Conservation (phyloP, 23 tunicate species). For the Corella eumyota region DNA sequence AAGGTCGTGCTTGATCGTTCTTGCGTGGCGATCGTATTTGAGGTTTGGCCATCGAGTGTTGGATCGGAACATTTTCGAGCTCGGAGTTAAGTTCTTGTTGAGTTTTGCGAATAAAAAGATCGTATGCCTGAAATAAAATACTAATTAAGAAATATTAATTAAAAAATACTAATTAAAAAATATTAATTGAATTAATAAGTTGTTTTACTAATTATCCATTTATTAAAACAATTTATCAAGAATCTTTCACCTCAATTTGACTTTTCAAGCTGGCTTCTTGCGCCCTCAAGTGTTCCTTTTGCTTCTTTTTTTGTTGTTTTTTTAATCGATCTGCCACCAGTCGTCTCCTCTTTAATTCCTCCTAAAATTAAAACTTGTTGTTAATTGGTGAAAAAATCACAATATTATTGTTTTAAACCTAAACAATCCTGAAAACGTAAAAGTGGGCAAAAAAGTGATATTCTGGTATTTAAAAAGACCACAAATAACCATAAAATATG, state of each 20-base stretch:
- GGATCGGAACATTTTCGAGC: constrained; percentile 18
- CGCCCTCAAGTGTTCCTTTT: constrained; percentile 76
- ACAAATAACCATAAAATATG: too few species aligned
- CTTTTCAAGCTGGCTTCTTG: constrained; percentile 84
- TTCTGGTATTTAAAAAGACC: too few species aligned
- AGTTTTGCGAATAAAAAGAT: constrained; percentile 62
- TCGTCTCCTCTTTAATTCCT: constrained; percentile 59
- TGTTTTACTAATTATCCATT: too few species aligned
- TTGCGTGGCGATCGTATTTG: constrained; percentile 89
- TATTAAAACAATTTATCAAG: too few species aligned
- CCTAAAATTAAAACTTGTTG: constrained; percentile 31
- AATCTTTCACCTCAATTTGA: constrained; percentile 64
- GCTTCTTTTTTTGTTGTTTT: constrained; percentile 71
- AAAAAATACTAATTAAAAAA: not conserved
- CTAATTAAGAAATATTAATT: not conserved
- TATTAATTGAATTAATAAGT: too few species aligned
- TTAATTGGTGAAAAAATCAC: too few species aligned
- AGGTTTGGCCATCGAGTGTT: constrained; percentile 37
- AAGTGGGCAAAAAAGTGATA: too few species aligned
- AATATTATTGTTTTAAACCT: too few species aligned
- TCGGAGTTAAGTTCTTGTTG: constrained; percentile 74
- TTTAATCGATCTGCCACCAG: constrained; percentile 80
- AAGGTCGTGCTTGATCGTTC: constrained; percentile 42
- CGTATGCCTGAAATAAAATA: constrained; percentile 54
- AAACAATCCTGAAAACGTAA: too few species aligned